phyloP scores from a whole-genome alignment of 2,888 invertebrate genomes.

The Gryllus longicercus region DNA sequence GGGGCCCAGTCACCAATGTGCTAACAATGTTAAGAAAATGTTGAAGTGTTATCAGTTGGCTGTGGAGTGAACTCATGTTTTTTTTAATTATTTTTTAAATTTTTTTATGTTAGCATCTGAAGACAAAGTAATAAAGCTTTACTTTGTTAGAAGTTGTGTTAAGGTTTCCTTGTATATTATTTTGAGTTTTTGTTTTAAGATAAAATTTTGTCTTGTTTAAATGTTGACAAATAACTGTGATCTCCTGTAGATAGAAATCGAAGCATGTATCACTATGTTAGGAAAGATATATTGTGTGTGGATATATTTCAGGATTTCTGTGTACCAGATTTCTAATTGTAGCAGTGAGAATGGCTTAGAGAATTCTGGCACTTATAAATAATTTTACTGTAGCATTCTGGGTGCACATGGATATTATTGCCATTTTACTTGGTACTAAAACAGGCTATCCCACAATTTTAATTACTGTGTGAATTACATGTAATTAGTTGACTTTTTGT shows the following conservation, averaged over 20 bases:
- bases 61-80: neutral
- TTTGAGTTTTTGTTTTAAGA: conserved; percentile 1
- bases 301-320: too few species aligned
- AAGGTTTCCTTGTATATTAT: neutral
- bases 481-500: too few species aligned
- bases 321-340: too few species aligned
- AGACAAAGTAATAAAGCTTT: neutral
- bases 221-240: neutral
- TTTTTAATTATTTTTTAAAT: neutral
- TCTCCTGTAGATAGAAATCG: neutral
- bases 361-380: too few species aligned
- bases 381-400: too few species aligned
- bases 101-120: neutral
- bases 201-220: neutral
- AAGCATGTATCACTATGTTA: neutral
- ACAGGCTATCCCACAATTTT: too few species aligned
- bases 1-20: neutral
- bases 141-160: neutral
- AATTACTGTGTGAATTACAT: too few species aligned
- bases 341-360: too few species aligned
- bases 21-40: neutral
- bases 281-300: too few species aligned
- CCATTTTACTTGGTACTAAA: too few species aligned
- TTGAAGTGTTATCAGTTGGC: neutral
- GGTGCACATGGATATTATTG: too few species aligned